Evolutionary conservation across 2,888 invertebrate genomes (phyloP).

Genomic region (Drosophila fungiperda): DNA sequence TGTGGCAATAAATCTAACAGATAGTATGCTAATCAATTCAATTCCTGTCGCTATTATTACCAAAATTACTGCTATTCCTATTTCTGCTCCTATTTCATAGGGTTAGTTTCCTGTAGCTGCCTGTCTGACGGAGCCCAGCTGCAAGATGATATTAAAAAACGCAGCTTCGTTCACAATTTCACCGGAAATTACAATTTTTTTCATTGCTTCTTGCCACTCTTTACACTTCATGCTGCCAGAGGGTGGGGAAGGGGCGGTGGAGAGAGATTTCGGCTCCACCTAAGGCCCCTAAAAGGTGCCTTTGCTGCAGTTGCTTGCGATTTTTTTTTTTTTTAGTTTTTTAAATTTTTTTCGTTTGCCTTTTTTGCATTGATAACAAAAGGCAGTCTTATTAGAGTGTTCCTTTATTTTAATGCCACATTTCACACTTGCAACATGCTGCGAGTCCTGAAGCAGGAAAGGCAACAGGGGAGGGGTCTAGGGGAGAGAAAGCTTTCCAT

Average conservation of each 20-base stretch:
- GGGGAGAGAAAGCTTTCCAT: conserved; percentile 9
- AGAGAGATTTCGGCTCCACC: background rate
- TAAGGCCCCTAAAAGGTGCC: conserved; percentile 25
- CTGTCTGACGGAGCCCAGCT: conserved; percentile 47
- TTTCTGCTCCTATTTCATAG: background rate
- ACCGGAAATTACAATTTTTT: conserved; percentile 57
- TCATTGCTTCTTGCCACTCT: conserved; percentile 1
- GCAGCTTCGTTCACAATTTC: conserved; percentile 52
- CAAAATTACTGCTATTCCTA: conserved; percentile 7
- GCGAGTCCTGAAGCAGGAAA: background rate
- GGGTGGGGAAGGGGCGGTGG: no score
- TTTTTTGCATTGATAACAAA: conserved; percentile 68
- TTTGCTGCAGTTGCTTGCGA: conserved; percentile 35
- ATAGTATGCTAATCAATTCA: conserved; percentile 23
- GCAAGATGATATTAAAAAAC: conserved; percentile 51
- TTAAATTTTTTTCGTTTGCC: conserved; percentile 23
- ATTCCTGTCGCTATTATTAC: conserved; percentile 17
- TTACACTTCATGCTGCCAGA: background rate
- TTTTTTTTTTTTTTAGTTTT: conserved; percentile 16
- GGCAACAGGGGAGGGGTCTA: background rate
- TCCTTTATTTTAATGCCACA: conserved; percentile 79
- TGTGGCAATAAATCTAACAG: background rate
- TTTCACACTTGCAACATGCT: conserved; percentile 54
- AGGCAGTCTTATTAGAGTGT: conserved; percentile 76
- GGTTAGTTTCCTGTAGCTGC: conserved; percentile 9